These are phyloP conservation scores for Ptychoptera contaminata DNA, from an alignment of 2,888 invertebrate species.

Conservation along the genomic window DNA sequence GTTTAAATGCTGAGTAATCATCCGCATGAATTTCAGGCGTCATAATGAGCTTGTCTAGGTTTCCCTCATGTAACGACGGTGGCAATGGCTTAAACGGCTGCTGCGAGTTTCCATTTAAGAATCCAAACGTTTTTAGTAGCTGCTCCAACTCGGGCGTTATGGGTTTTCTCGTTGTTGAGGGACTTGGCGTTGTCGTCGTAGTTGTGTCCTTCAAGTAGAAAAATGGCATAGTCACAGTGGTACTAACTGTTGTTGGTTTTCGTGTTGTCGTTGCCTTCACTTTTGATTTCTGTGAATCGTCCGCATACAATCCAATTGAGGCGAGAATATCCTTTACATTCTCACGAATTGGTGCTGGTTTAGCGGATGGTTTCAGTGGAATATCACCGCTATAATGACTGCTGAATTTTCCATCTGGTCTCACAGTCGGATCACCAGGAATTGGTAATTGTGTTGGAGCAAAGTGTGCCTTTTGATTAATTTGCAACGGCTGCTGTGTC, in stretches of 20 bases:
- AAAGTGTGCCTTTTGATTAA: not conserved
- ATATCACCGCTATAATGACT: constrained; percentile 30
- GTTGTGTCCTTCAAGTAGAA: constrained; percentile 9
- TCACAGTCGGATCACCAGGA: constrained; percentile 4
- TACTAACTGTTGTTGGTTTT: not conserved
- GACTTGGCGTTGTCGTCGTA: constrained; percentile 6
- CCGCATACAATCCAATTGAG: constrained; percentile 28
- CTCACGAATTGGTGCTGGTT: constrained; percentile 19
- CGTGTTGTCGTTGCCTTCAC: not conserved
- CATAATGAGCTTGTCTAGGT: not conserved
- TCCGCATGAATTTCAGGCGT: constrained; percentile 21
- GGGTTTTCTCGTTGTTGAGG: constrained; percentile 12
- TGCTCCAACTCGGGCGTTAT: constrained; percentile 24
- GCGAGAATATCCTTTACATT: constrained; percentile 29
- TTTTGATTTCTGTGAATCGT: not conserved
- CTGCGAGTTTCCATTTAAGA: constrained; percentile 19
- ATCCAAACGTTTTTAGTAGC: constrained; percentile 32
- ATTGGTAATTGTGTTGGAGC: too few species aligned
- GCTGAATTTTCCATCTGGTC: constrained; percentile 19
- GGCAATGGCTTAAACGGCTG: constrained; percentile 28
- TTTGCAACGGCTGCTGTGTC: not conserved
- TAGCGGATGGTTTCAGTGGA: constrained; percentile 8
- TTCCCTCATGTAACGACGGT: constrained; percentile 5
- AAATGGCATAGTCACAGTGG: not conserved
- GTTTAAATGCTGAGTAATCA: constrained; percentile 24